A percentile compares a stretch with the other conserved stretches of the same genome.
phyloP scores from a whole-genome alignment of 2,113 vertebrate genomes.

The Okapia johnstoni region DNA sequence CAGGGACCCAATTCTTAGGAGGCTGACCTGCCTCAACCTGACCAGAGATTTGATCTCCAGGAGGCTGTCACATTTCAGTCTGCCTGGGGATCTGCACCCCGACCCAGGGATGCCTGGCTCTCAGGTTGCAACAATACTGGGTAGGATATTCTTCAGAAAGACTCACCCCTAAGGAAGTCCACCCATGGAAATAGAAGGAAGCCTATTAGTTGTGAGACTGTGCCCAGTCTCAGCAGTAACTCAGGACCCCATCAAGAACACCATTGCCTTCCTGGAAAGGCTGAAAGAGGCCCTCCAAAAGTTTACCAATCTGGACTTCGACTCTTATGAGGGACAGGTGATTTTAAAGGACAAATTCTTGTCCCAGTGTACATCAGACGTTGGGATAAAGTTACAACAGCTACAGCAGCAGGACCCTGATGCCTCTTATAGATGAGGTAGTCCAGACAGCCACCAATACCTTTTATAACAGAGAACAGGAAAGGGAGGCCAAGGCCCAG shows the following conservation, averaged over 20 bases:
- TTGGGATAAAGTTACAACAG: not conserved
- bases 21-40: not conserved
- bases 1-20: not conserved
- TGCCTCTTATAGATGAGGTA: not conserved
- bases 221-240: not conserved
- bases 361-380: not conserved
- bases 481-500: not conserved
- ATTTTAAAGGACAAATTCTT: not conserved
- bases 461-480: not conserved
- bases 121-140: not conserved
- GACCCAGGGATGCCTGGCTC: not conserved
- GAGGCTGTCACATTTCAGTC: not conserved
- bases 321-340: not conserved
- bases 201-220: not conserved
- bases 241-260: not conserved
- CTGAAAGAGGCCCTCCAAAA: not conserved
- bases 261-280: not conserved
- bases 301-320: not conserved
- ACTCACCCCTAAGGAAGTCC: not conserved
- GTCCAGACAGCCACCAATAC: not conserved
- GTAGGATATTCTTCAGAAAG: not conserved
- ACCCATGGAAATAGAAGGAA: not conserved
- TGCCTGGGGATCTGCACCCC: not conserved
- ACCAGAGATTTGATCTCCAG: not conserved
- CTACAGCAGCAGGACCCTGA: not conserved